Evolutionary conservation across 35 echinoderm and acorn worm genomes (phyloP).

Genomic region (Lytechinus variegatus): DNA sequence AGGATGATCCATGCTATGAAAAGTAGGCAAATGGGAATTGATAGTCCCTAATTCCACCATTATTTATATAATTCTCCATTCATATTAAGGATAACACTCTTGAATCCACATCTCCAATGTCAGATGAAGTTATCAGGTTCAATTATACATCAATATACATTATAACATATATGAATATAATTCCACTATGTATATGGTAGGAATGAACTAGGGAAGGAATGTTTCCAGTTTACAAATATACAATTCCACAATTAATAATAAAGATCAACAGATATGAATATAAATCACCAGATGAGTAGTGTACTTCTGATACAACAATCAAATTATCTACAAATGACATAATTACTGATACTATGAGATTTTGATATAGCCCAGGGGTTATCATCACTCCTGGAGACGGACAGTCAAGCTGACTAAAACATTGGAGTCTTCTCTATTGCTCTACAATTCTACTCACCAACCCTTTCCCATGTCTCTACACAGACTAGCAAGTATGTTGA

Average conservation of each 20-base stretch:
- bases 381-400: too few species aligned
- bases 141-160: not conserved
- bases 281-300: not conserved
- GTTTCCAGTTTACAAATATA: not conserved
- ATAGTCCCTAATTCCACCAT: too few species aligned
- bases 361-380: too few species aligned
- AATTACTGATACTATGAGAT: too few species aligned
- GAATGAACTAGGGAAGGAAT: not conserved
- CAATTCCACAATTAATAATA: not conserved
- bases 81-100: not conserved
- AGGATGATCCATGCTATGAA: too few species aligned
- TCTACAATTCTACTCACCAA: too few species aligned
- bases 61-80: not conserved
- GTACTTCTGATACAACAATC: not conserved
- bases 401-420: too few species aligned
- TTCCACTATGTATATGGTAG: not conserved
- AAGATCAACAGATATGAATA: not conserved
- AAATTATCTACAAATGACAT: not conserved
- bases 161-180: not conserved
- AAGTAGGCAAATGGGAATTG: too few species aligned
- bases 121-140: not conserved
- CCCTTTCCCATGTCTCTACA: too few species aligned
- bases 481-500: too few species aligned
- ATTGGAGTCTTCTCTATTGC: too few species aligned
- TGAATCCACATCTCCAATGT: not conserved